These are phyloP conservation scores for Parazoanthus swiftii DNA, from an alignment of 92 coral and sea anemone genomes.

Conservation along the genomic window DNA sequence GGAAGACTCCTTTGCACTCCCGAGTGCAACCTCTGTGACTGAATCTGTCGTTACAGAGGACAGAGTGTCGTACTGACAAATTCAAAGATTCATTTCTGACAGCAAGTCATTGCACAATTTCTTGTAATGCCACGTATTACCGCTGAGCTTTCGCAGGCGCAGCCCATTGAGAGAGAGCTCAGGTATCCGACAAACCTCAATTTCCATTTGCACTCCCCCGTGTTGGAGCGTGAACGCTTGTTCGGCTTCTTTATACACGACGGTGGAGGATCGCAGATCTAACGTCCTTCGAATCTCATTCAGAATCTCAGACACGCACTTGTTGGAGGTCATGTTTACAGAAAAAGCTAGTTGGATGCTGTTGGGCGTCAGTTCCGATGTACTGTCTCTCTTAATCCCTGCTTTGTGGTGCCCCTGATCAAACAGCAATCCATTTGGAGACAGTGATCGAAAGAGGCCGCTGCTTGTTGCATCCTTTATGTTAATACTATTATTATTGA, in stretches of 20 bases:
- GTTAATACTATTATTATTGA: constrained; percentile 89
- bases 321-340: constrained; percentile 86
- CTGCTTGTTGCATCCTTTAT: constrained; percentile 70
- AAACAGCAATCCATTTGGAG: constrained; percentile 83
- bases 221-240: constrained; percentile 86
- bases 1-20: background rate
- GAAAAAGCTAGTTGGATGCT: constrained; percentile 83
- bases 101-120: constrained; percentile 89
- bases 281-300: constrained; percentile 86
- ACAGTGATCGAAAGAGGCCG: constrained; percentile 68
- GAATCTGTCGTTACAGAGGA: background rate
- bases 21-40: constrained; percentile 1
- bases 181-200: constrained; percentile 88
- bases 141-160: constrained; percentile 93
- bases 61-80: background rate
- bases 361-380: constrained; percentile 67
- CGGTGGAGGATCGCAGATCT: constrained; percentile 79
- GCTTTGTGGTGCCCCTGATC: constrained; percentile 75
- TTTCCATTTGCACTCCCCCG: constrained; percentile 91
- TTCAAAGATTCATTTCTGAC: constrained; percentile 86
- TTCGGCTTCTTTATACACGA: constrained; percentile 82
- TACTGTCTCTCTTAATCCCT: constrained; percentile 67
- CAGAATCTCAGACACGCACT: constrained; percentile 86
- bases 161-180: constrained; percentile 81
- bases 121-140: constrained; percentile 94